Evolutionary conservation across 2,797 vertebrate genomes (phyloP).

Genomic region (Pangasius krempfi): DNA sequence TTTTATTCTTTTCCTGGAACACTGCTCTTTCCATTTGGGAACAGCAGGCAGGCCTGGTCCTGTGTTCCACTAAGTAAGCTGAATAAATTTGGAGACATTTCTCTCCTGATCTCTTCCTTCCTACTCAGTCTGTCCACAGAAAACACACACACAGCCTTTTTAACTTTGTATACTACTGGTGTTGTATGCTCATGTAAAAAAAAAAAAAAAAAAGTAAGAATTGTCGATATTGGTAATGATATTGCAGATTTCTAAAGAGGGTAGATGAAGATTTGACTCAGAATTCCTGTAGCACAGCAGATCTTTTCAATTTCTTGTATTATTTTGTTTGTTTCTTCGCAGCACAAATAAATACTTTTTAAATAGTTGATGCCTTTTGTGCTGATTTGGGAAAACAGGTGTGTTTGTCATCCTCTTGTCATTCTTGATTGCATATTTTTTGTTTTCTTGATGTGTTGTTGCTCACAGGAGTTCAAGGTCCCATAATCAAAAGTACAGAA

Average conservation of each 20-base stretch:
- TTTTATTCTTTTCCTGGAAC: constrained; percentile 25
- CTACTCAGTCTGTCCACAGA: constrained; percentile 74
- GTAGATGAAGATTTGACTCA: constrained; percentile 82
- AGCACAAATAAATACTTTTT: constrained; percentile 82
- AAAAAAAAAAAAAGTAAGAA: constrained; percentile 85
- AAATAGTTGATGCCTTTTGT: constrained; percentile 55
- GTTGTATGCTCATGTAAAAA: constrained; percentile 88
- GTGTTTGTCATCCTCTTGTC: not conserved
- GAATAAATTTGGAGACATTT: constrained; percentile 54
- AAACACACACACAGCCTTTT: constrained; percentile 80
- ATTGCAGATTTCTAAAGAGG: constrained; percentile 81
- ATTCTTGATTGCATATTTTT: not conserved
- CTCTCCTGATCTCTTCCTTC: constrained; percentile 68
- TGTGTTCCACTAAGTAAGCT: constrained; percentile 42
- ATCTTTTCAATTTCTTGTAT: constrained; percentile 82
- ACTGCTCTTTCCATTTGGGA: constrained; percentile 39
- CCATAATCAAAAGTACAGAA: not conserved
- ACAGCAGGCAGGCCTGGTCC: constrained; percentile 26
- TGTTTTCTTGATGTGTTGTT: not conserved
- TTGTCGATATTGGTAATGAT: constrained; percentile 64
- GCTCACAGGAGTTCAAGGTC: not conserved
- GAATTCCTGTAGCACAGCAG: constrained; percentile 78
- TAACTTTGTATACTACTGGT: constrained; percentile 88
- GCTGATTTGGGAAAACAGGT: constrained; percentile 21
- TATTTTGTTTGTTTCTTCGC: constrained; percentile 78